phyloP scores from a whole-genome alignment of 2,888 invertebrate genomes.

The Girardia tigrina region DNA sequence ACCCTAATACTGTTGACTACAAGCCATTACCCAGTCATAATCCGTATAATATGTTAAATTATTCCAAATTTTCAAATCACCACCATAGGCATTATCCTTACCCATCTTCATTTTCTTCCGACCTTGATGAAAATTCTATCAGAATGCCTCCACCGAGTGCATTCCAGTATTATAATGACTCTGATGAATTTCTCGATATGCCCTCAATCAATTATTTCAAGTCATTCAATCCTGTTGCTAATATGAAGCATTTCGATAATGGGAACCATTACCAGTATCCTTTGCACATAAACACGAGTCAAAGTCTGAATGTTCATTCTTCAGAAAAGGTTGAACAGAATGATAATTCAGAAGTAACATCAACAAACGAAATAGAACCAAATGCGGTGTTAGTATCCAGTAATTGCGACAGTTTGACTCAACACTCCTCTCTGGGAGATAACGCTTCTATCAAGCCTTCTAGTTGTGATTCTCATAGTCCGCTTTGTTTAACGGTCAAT shows the following conservation, averaged over 20 bases:
- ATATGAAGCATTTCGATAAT: background rate
- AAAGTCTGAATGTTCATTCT: background rate
- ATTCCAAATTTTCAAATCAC: background rate
- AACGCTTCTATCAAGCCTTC: background rate
- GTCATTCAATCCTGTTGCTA: background rate
- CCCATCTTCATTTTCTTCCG: background rate
- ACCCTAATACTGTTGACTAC: background rate
- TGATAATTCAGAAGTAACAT: background rate
- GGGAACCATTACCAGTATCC: background rate
- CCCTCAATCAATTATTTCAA: background rate
- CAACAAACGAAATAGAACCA: background rate
- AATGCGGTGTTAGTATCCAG: background rate
- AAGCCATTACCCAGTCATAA: background rate
- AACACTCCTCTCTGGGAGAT: background rate
- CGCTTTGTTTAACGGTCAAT: background rate
- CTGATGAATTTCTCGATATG: background rate
- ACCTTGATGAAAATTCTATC: conserved; percentile 3
- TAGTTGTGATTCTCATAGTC: conserved; percentile 19
- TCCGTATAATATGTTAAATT: background rate
- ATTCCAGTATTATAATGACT: background rate
- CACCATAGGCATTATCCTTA: background rate
- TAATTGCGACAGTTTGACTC: background rate
- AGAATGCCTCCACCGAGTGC: background rate
- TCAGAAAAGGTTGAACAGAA: background rate
- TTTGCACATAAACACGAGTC: background rate